Evolutionary conservation across 2,797 vertebrate species (phyloP).

Genomic region (Danio aesculapii): DNA sequence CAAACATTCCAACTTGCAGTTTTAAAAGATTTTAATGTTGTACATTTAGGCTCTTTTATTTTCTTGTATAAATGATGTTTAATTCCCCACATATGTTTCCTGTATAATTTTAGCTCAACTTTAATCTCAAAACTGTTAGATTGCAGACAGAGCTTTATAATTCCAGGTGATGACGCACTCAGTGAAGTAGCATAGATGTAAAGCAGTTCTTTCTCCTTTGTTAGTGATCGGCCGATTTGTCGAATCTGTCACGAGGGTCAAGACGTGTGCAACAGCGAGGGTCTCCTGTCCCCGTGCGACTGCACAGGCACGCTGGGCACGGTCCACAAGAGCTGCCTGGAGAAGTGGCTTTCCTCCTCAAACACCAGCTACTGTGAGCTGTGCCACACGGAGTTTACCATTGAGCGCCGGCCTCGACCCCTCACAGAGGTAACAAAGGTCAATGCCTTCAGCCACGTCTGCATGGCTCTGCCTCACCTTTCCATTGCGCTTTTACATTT

Average conservation of each 20-base stretch:
- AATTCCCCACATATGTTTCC: no score
- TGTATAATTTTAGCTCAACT: no score
- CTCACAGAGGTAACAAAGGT: constrained; percentile 89
- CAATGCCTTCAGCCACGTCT: constrained; percentile 58
- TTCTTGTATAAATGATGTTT: no score
- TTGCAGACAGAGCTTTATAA: no score
- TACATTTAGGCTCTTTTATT: no score
- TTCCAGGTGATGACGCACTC: no score
- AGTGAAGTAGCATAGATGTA: neutral
- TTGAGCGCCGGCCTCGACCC: constrained; percentile 90
- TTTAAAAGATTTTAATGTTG: no score
- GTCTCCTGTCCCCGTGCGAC: constrained; percentile 90
- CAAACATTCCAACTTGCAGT: no score
- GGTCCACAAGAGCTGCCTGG: constrained; percentile 96
- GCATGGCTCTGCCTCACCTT: constrained; percentile 17
- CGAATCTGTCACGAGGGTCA: constrained; percentile 94
- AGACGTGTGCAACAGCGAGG: constrained; percentile 79
- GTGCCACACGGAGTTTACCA: constrained; percentile 93
- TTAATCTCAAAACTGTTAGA: no score
- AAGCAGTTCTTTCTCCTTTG: neutral
- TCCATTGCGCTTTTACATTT: neutral
- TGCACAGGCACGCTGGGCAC: constrained; percentile 93
- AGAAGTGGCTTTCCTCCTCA: constrained; percentile 96
- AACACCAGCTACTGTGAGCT: constrained; percentile 98
- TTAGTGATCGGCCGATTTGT: constrained; percentile 94